These are phyloP conservation scores for Vultur gryphus DNA, from an alignment of 2,797 vertebrate genomes.

Conservation along the genomic window DNA sequence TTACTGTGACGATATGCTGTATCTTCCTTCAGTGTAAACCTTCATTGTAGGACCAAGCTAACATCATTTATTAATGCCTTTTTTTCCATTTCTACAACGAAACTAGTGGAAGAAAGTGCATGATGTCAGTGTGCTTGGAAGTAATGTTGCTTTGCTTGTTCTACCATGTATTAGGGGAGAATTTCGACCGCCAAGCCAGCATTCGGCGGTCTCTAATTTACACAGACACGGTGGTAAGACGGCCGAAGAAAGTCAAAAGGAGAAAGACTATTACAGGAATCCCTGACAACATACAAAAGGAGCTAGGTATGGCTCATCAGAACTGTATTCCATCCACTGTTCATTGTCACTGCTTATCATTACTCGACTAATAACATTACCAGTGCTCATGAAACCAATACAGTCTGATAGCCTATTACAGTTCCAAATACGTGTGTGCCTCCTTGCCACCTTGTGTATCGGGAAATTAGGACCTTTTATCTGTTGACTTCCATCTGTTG, in stretches of 20 bases:
- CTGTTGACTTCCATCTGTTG: slow-evolving; percentile 6
- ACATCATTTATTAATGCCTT: slow-evolving; percentile 81
- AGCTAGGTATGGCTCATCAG: slow-evolving; percentile 96
- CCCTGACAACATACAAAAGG: slow-evolving; percentile 95
- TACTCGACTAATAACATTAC: slow-evolving; percentile 61
- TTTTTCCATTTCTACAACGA: slow-evolving; percentile 75
- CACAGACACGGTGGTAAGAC: slow-evolving; percentile 96
- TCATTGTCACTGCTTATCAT: slow-evolving; percentile 60
- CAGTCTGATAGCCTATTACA: slow-evolving; percentile 74
- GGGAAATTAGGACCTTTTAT: neutral
- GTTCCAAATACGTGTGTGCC: neutral
- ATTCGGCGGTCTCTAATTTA: slow-evolving; percentile 97
- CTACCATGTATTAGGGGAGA: slow-evolving; percentile 93
- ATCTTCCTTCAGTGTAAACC: slow-evolving; percentile 53
- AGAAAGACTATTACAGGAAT: slow-evolving; percentile 99
- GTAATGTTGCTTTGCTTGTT: slow-evolving; percentile 89
- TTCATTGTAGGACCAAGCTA: slow-evolving; percentile 73
- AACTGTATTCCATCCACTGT: slow-evolving; percentile 73
- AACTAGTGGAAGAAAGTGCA: slow-evolving; percentile 81
- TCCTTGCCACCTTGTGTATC: neutral
- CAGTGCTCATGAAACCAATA: slow-evolving; percentile 66
- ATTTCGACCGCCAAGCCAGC: slow-evolving; percentile 98
- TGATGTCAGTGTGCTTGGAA: slow-evolving; percentile 85
- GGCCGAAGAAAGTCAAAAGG: slow-evolving; percentile 99
- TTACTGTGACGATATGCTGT: slow-evolving; percentile 62